A percentile compares a stretch with the other conserved stretches of the same genome.
These are phyloP conservation scores for Dasypogon diadema DNA, from an alignment of 2,888 invertebrate species.

Conservation along the genomic window DNA sequence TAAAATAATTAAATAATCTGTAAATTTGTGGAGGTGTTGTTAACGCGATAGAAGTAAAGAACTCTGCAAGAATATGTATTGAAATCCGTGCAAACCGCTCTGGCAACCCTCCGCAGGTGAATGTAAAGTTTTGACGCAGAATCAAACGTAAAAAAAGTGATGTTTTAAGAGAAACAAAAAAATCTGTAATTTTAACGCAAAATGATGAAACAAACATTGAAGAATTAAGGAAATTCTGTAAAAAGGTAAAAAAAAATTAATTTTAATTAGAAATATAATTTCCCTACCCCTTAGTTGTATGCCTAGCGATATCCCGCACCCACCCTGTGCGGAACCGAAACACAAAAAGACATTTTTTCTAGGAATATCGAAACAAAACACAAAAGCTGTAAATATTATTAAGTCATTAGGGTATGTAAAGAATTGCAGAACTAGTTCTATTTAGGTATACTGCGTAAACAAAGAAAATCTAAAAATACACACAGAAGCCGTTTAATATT, in stretches of 20 bases:
- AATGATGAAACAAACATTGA: constrained; percentile 22
- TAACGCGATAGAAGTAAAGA: background rate
- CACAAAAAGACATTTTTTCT: constrained; percentile 5
- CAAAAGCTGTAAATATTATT: constrained; percentile 65
- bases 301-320: background rate
- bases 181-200: constrained; percentile 45
- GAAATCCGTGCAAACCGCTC: background rate
- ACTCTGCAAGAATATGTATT: too few relatives aligned
- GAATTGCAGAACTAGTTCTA: constrained; percentile 13
- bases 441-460: constrained; percentile 38
- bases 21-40: constrained; percentile 6
- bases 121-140: constrained; percentile 33
- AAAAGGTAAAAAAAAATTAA: constrained; percentile 47
- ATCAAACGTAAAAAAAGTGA: constrained; percentile 39
- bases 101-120: constrained; percentile 6
- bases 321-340: background rate
- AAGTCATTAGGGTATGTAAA: constrained; percentile 65
- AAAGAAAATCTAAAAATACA: constrained; percentile 43
- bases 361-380: constrained; percentile 26
- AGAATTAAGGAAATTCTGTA: constrained; percentile 46
- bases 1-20: constrained; percentile 34
- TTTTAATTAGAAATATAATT: constrained; percentile 33
- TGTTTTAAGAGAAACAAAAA: constrained; percentile 46
- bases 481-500: constrained; percentile 40
- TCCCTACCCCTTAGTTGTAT: constrained; percentile 5